Evolutionary conservation across 2,113 vertebrate genomes (phyloP), one percentile per base, ranked within the genome.

Genomic region (Gambusia holbrooki): DNA sequence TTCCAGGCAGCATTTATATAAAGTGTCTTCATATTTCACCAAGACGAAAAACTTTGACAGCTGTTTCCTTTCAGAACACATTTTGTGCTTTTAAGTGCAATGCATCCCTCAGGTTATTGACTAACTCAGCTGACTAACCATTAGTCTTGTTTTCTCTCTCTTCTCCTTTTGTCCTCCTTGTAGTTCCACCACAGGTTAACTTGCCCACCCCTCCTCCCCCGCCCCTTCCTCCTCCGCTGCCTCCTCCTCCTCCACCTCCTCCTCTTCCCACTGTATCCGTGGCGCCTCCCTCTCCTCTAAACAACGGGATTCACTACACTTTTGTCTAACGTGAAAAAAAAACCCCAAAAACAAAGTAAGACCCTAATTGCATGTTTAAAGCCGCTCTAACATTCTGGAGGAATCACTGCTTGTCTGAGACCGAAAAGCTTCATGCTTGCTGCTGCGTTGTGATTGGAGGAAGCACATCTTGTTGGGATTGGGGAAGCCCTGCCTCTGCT

Each of bases 221-320:
- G 88, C 96, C 94, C 92, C 51, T n/a, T 58, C 51, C 65, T 37
- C 94, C 95, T 88, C 93, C 93, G 88, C 94, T 93, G 88, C 96
- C 94, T 37, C 95, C 95, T 92, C 95, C 94, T 86, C 95, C 95
- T 87, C 94, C 92, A 83, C 95, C 91, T 93, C 95, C 94, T 94
- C 96, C 95, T 94, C 95, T 94, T 91, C 87, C 94, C 89, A 91
- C 96, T 83, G 82, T 89, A 42, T 88, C 93, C 76, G 84, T 87
- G 87, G 85, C 87, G 4, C 88, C 91, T 83, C 86, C 91, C 66
- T 94, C 96, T 93, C 95, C 95, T 76, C 93, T 97, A 95, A 96
- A 96, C 96, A 98, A 96, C 94, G 97, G 97, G 95, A 95, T 98
- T 94, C 97, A 99, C 96, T 99, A 98, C 97, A 98, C 97, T 89